phyloP scores from a whole-genome alignment of 2,797 vertebrate species.

The Capromys pilorides region DNA sequence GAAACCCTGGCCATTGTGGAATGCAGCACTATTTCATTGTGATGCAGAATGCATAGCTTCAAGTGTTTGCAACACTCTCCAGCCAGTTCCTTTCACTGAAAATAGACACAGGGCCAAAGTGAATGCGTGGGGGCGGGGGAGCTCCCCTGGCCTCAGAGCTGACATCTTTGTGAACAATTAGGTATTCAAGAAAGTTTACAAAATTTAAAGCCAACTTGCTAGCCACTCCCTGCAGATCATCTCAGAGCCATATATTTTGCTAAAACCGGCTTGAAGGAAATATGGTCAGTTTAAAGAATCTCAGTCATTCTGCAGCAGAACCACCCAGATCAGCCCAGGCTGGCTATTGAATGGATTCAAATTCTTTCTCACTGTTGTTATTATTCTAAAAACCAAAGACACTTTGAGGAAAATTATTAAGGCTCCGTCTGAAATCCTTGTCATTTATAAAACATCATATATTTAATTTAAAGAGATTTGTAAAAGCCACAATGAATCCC shows the following conservation, averaged over 20 bases:
- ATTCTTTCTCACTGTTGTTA: conserved; percentile 77
- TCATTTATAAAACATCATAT: conserved; percentile 73
- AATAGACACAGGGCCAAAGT: conserved; percentile 82
- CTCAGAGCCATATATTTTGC: conserved; percentile 80
- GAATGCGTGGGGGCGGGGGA: conserved; percentile 77
- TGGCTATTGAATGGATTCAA: conserved; percentile 79
- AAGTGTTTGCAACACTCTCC: conserved; percentile 84
- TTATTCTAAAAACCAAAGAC: conserved; percentile 69
- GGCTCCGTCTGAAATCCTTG: conserved; percentile 73
- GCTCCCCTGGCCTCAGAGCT: conserved; percentile 82
- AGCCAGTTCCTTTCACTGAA: conserved; percentile 84
- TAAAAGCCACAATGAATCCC: background rate
- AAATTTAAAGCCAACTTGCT: conserved; percentile 82
- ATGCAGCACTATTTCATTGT: conserved; percentile 82
- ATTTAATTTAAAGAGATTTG: conserved; percentile 51
- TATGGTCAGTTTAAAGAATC: conserved; percentile 76
- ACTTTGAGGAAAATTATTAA: conserved; percentile 74
- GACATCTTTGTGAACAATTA: conserved; percentile 84
- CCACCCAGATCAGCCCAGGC: conserved; percentile 76
- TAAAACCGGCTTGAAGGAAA: conserved; percentile 81
- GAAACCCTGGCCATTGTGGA: conserved; percentile 62
- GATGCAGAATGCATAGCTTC: conserved; percentile 84
- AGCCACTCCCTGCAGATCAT: conserved; percentile 78
- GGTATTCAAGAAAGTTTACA: conserved; percentile 81
- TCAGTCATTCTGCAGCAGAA: conserved; percentile 80